Base-by-base conservation (phyloP, 2,888 invertebrate genomes). In the Sicus ferrugineus region DNA sequence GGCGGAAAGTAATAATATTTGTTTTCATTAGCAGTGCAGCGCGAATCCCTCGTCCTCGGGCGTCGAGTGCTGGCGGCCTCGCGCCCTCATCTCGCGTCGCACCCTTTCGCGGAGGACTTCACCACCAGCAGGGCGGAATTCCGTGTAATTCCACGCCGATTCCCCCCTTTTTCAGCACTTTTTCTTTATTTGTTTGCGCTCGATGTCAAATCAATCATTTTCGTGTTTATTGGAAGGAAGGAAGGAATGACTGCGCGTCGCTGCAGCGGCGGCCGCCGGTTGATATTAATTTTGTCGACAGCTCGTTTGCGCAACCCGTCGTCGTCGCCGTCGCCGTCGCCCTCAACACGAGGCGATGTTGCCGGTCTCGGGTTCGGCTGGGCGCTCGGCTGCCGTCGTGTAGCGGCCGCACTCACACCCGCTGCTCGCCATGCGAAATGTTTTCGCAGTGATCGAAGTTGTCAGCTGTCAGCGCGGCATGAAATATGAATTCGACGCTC, bases 201-300 rank as follows among this genome's bases (percentile, higher is more conserved):
- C 78, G 70, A 61, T 82, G 83, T 83, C 81, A 82, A 81, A 82
- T 82, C 81, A 81, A 83, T 82, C 83, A 82, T 82, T 77, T 78
- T 79, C 76, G 76, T 75, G 73, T 75, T 78, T 75, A 82, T 82
- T 83, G 81, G 81, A 82, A 80, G 78, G 81, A 82, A 80, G 78
- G 81, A 80, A 79, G 79, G 80, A 81, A 82, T 83, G 81, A 83
- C 81, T 81, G 81, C 81, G 81, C 82, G 81, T 81, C 77, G 82
- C 77, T 77, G 78, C 19, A 61, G n/a, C n/a, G 4, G 42, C 63
- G 65, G 34, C 54, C 38, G 26, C 38, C 19, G 79, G 77, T 77
- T 81, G 81, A 81, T 81, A 81, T 81, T 81, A 79, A 81, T 80
- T 81, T 80, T 78, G 81, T 80, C 83, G 81, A 82, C 83, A 82